Conservation (phyloP, 1,140 invertebrate genomes). For the Drosophila nigrodunni region DNA sequence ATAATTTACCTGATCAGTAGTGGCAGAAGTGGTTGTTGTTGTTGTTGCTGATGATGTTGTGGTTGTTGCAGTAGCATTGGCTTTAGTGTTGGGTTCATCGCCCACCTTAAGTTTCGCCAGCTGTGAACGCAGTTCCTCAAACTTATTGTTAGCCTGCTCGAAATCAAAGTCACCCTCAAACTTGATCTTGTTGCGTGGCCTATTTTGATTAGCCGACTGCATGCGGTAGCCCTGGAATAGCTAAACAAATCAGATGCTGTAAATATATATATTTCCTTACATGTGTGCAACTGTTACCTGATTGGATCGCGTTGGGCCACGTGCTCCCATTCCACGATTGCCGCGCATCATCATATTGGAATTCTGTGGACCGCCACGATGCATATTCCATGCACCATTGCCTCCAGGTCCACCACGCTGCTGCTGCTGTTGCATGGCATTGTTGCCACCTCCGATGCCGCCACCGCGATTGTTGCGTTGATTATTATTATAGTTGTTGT, state of each 20-base stretch:
- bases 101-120: conserved; percentile 93
- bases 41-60: conserved; percentile 55
- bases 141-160: conserved; percentile 98
- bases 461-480: conserved; percentile 67
- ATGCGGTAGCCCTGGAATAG: conserved; percentile 72
- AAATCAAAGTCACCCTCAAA: conserved; percentile 88
- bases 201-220: conserved; percentile 71
- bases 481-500: conserved; percentile 83
- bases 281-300: conserved; percentile 59
- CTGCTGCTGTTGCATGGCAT: conserved; percentile 65
- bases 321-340: conserved; percentile 68
- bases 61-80: conserved; percentile 43
- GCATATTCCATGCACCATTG: conserved; percentile 76
- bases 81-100: conserved; percentile 86
- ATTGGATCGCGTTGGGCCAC: conserved; percentile 76
- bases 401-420: conserved; percentile 52
- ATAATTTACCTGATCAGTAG: conserved; percentile 84
- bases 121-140: conserved; percentile 95
- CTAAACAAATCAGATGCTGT: background rate
- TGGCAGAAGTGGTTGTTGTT: conserved; percentile 53
- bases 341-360: conserved; percentile 76
- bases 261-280: background rate
- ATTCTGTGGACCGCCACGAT: conserved; percentile 72
- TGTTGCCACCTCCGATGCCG: conserved; percentile 41
- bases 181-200: conserved; percentile 74